Evolutionary conservation across 2,797 vertebrate genomes (phyloP).

Genomic region (Melanotaenia parkinsoni): DNA sequence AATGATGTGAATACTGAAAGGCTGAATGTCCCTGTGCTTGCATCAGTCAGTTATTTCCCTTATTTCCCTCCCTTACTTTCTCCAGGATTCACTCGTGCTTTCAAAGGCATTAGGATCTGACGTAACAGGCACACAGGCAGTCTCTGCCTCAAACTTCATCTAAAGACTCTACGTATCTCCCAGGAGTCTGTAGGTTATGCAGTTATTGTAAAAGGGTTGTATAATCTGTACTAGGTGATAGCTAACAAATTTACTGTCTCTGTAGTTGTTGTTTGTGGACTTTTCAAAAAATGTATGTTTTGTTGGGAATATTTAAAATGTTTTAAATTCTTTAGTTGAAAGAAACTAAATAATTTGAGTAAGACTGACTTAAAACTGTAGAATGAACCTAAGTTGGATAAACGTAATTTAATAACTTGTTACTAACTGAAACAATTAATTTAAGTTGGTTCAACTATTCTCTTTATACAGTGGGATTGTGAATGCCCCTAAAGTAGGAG

Average conservation of each 20-base stretch:
- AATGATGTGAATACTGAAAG: constrained; percentile 61
- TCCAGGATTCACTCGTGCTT: constrained; percentile 51
- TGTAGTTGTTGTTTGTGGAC: constrained; percentile 16
- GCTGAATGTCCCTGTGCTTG: constrained; percentile 58
- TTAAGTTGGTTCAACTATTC: too few species aligned
- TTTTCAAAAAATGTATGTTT: constrained; percentile 9
- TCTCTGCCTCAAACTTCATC: constrained; percentile 54
- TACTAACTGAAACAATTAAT: too few species aligned
- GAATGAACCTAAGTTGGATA: too few species aligned
- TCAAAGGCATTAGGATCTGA: constrained; percentile 52
- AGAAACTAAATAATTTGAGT: too few species aligned
- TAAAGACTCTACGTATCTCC: constrained; percentile 60
- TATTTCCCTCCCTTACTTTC: constrained; percentile 25
- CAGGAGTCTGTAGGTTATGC: constrained; percentile 54
- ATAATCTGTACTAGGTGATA: constrained; percentile 46
- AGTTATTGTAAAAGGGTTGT: constrained; percentile 60
- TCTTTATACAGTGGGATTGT: too few species aligned
- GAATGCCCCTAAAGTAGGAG: too few species aligned
- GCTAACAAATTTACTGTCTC: constrained; percentile 31
- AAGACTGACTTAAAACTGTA: too few species aligned
- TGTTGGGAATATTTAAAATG: background rate
- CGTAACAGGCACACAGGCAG: constrained; percentile 47
- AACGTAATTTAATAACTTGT: too few species aligned
- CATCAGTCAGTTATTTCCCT: constrained; percentile 49
- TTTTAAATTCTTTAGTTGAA: too few species aligned